Conservation (phyloP, 2,888 invertebrate species). For the Allophyes oxyacanthae region DNA sequence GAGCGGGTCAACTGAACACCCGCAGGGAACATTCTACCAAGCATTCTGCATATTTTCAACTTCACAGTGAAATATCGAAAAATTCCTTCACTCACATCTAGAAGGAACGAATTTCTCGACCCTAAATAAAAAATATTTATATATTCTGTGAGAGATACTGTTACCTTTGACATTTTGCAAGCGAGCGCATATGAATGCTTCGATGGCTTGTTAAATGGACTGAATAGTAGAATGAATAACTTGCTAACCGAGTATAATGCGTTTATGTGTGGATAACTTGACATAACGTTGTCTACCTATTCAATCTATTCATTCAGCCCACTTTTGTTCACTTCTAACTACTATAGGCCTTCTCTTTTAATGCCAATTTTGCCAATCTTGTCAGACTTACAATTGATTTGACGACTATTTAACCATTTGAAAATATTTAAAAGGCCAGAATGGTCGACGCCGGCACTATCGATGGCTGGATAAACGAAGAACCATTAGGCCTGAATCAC, state of each 20-base stretch:
- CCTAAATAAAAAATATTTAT: conserved; percentile 9
- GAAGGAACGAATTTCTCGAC: neutral
- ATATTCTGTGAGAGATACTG: conserved; percentile 3
- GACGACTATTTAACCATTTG: no score
- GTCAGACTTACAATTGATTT: no score
- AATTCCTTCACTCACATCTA: conserved; percentile 19
- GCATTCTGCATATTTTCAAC: conserved; percentile 29
- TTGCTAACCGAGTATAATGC: neutral
- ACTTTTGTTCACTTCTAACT: no score
- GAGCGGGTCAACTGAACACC: conserved; percentile 13
- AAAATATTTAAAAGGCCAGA: no score
- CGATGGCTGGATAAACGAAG: no score
- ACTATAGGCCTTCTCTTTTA: no score
- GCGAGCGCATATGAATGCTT: conserved; percentile 7
- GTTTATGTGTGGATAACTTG: neutral
- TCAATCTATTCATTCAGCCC: no score
- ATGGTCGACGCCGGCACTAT: no score
- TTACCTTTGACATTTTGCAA: conserved; percentile 22
- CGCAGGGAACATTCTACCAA: conserved; percentile 13
- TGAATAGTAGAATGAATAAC: conserved; percentile 26
- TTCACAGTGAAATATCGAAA: conserved; percentile 38
- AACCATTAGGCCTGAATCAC: no score
- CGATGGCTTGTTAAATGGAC: conserved; percentile 19
- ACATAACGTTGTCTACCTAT: no score
- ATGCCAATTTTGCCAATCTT: no score